Conservation (phyloP, 1,140 invertebrate genomes). For the Spodoptera litura region DNA sequence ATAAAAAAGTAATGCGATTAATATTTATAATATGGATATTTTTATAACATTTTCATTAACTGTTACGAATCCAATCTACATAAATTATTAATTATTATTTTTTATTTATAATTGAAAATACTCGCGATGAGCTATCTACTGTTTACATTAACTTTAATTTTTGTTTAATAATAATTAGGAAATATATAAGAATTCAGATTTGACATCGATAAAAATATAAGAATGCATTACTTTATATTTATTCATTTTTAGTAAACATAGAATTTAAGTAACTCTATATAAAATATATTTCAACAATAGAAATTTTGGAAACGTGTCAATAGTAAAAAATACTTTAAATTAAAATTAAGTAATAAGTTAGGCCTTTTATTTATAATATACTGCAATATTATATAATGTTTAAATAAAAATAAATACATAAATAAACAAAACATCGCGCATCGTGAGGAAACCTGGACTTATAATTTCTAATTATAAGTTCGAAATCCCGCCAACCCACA, state of each 20-base stretch:
- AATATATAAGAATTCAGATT: neutral
- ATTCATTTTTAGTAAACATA: constrained; percentile 10
- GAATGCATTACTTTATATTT: neutral
- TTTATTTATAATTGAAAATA: constrained; percentile 46
- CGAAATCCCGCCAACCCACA: no score
- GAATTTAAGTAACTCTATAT: neutral
- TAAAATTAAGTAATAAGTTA: no score
- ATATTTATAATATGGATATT: neutral
- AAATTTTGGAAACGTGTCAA: neutral
- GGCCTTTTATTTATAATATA: no score
- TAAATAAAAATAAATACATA: no score
- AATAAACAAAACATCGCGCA: no score
- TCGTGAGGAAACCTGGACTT: no score
- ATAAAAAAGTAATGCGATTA: neutral
- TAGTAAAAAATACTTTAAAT: no score
- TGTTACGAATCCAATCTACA: constrained; percentile 38
- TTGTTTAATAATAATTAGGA: constrained; percentile 37
- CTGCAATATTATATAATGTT: no score
- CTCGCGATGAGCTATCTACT: constrained; percentile 34
- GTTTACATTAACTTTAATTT: constrained; percentile 39
- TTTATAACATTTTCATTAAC: constrained; percentile 21
- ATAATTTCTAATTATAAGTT: no score
- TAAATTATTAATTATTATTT: neutral
- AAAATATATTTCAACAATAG: constrained; percentile 17
- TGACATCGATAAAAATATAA: constrained; percentile 23